phyloP scores from a whole-genome alignment of 2,888 invertebrate genomes.

The Dromius quadrimaculatus region DNA sequence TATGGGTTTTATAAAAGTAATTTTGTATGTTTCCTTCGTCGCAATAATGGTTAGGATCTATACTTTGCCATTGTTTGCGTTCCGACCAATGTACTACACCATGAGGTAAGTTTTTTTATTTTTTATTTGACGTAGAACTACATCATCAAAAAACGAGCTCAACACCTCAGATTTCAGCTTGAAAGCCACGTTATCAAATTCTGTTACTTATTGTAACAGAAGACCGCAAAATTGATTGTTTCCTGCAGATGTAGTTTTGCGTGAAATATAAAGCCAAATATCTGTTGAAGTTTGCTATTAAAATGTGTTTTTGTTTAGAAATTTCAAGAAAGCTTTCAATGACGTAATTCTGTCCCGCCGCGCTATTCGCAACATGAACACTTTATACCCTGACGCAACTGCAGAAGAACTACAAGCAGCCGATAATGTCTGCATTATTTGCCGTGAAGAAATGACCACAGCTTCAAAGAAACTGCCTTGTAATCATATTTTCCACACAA shows the following conservation, averaged over 20 bases:
- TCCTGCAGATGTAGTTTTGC: no score
- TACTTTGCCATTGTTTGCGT: constrained; percentile 97
- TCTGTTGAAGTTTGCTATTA: no score
- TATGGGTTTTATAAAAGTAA: constrained; percentile 85
- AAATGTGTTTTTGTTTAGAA: no score
- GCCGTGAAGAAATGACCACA: constrained; percentile 81
- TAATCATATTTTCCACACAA: constrained; percentile 99
- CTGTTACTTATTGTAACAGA: no score
- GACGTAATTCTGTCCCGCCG: constrained; percentile 97
- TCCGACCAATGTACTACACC: constrained; percentile 99
- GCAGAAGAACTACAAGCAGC: constrained; percentile 90
- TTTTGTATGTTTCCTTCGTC: constrained; percentile 91
- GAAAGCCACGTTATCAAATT: no score
- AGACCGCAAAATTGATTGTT: no score
- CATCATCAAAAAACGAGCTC: no score
- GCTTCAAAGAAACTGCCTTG: constrained; percentile 97
- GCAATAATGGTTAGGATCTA: constrained; percentile 97
- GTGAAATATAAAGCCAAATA: no score
- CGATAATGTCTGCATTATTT: constrained; percentile 99
- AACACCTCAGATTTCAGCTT: no score
- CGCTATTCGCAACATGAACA: constrained; percentile 98
- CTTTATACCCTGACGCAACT: constrained; percentile 96
- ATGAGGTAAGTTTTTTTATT: constrained; percentile 75
- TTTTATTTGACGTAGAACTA: no score
- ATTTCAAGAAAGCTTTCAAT: constrained; percentile 96